Evolutionary conservation across 2,113 vertebrate genomes (phyloP).

Genomic region (Nycticebus coucang): DNA sequence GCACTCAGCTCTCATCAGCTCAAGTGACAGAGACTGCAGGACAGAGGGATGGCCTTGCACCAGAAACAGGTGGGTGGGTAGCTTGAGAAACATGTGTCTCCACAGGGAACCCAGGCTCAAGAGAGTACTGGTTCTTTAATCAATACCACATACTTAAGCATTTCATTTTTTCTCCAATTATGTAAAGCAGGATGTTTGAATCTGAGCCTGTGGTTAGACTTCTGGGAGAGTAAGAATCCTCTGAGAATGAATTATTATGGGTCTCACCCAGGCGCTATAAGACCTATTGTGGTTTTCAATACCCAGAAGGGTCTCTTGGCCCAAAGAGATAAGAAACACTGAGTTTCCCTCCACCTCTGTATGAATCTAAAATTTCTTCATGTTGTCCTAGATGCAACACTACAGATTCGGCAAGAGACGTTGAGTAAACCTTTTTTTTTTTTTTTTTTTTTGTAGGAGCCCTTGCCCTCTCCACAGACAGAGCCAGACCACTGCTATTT

Average conservation of each 20-base stretch:
- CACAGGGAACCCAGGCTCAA: neutral
- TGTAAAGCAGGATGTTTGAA: neutral
- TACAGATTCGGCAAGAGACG: neutral
- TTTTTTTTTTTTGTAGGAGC: no score
- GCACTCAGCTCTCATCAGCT: neutral
- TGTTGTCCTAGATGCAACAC: neutral
- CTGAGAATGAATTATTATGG: neutral
- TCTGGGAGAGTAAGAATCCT: neutral
- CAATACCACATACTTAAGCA: neutral
- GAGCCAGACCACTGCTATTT: no score
- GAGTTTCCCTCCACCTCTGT: neutral
- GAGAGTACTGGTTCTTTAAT: neutral
- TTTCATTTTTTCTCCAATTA: neutral
- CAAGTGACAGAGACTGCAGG: neutral
- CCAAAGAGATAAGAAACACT: neutral
- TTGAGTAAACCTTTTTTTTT: neutral
- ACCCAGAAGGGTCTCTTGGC: neutral
- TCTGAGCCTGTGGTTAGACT: neutral
- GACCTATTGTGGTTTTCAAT: fast-evolving
- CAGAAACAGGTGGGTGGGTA: neutral
- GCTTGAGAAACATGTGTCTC: neutral
- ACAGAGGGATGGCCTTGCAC: neutral
- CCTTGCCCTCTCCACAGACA: no score
- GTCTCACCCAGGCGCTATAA: fast-evolving
- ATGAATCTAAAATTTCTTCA: neutral